Evolutionary conservation across 2,888 invertebrate species (phyloP).

Genomic region (Tenthredo amoena): DNA sequence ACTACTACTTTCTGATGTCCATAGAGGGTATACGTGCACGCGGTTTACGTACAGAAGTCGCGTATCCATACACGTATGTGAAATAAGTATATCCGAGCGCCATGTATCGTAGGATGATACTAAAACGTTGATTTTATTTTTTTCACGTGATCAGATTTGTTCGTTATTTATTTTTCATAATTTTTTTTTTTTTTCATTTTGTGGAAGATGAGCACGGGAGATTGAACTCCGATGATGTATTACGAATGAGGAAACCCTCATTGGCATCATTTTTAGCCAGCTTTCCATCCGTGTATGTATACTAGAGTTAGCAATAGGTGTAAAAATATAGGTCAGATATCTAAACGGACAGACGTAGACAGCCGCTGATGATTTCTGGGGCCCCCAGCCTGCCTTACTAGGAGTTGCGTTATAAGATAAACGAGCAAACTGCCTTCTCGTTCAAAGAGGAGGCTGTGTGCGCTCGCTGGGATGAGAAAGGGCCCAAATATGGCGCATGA

Average conservation of each 20-base stretch:
- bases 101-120: neutral
- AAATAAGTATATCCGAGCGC: neutral
- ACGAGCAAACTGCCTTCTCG: conserved; percentile 72
- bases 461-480: conserved; percentile 65
- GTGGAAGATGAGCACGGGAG: no score
- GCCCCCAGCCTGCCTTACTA: conserved; percentile 56
- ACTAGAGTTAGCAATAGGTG: neutral
- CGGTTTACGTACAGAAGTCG: neutral
- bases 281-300: conserved; percentile 19
- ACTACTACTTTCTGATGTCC: conserved; percentile 44
- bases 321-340: conserved; percentile 40
- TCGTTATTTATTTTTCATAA: neutral
- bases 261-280: neutral
- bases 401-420: conserved; percentile 75
- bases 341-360: conserved; percentile 31
- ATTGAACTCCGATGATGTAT: neutral
- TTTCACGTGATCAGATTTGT: neutral
- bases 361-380: conserved; percentile 35
- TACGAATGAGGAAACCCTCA: neutral
- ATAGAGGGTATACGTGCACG: conserved; percentile 3
- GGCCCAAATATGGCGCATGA: conserved; percentile 67
- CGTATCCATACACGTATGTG: neutral
- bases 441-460: conserved; percentile 53
- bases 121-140: neutral
- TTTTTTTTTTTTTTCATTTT: neutral